A percentile compares a stretch with the other conserved stretches of the same genome.
Evolutionary conservation across 2,113 vertebrate genomes (phyloP).

Genomic region (Centrocercus urophasianus): DNA sequence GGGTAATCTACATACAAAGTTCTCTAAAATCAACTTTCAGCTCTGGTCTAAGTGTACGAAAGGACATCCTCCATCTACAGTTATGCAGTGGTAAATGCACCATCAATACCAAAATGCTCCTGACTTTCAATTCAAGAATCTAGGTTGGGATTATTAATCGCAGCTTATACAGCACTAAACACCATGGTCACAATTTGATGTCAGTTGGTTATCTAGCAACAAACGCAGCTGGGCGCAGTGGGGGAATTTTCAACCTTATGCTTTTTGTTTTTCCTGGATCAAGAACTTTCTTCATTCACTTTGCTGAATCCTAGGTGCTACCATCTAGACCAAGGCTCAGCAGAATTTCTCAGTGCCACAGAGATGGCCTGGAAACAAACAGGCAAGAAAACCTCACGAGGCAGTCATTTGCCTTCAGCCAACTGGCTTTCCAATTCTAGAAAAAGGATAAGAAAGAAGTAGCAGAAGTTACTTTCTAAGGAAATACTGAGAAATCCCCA

Average conservation of each 20-base stretch:
- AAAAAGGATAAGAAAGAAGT: not conserved
- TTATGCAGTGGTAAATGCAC: not conserved
- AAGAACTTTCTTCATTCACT: not conserved
- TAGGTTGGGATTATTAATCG: not conserved
- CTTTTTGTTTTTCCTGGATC: not conserved
- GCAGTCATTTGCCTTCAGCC: not conserved
- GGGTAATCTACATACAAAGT: not conserved
- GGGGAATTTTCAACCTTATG: not conserved
- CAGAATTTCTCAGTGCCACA: not conserved
- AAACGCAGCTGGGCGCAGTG: not conserved
- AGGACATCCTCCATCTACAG: not conserved
- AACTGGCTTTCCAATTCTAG: not conserved
- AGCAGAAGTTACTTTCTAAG: not conserved
- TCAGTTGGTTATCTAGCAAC: not conserved
- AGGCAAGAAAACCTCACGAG: rapidly evolving
- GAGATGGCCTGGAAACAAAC: not conserved
- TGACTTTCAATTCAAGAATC: not conserved
- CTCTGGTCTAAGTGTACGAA: not conserved
- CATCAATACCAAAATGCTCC: not conserved
- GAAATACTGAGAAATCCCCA: not conserved
- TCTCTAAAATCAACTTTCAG: not conserved
- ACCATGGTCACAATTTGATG: not conserved
- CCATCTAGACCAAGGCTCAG: not conserved
- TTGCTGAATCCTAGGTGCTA: too few relatives aligned
- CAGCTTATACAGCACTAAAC: not conserved